These are phyloP conservation scores for Budorcas taxicolor DNA, from an alignment of 2,113 vertebrate genomes.

Conservation along the genomic window DNA sequence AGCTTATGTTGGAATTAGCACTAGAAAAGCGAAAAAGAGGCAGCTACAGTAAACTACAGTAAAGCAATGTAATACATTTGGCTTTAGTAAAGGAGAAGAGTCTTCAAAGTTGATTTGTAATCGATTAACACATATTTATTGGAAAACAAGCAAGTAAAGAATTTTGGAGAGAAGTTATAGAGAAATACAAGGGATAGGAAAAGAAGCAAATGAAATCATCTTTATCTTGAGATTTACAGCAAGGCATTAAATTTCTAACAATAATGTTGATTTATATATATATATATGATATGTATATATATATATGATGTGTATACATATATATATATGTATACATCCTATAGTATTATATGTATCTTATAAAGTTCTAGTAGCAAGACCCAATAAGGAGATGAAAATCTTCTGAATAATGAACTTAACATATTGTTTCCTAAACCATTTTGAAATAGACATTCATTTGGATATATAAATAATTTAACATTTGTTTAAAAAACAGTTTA, in stretches of 20 bases:
- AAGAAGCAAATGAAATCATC: not conserved
- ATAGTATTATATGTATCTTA: not conserved
- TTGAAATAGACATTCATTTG: not conserved
- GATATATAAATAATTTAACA: not conserved
- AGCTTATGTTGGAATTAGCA: not conserved
- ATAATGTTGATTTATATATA: not conserved
- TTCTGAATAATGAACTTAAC: not conserved
- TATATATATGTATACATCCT: not conserved
- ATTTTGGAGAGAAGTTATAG: not conserved
- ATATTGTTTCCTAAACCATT: not conserved
- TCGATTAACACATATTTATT: not conserved
- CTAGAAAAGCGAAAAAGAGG: not conserved
- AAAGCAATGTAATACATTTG: not conserved
- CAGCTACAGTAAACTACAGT: not conserved
- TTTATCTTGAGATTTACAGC: conserved; percentile 7
- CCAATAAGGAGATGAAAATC: not conserved
- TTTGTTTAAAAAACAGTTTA: not conserved
- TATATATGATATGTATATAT: not conserved
- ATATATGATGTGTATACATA: no score
- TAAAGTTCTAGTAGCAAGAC: not conserved
- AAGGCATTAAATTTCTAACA: not conserved
- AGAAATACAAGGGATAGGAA: not conserved
- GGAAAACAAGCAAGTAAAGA: not conserved
- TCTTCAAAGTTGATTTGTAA: not conserved
- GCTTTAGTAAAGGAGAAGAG: not conserved